Conservation (phyloP, 2,888 invertebrate species). For the Cenopis cana region DNA sequence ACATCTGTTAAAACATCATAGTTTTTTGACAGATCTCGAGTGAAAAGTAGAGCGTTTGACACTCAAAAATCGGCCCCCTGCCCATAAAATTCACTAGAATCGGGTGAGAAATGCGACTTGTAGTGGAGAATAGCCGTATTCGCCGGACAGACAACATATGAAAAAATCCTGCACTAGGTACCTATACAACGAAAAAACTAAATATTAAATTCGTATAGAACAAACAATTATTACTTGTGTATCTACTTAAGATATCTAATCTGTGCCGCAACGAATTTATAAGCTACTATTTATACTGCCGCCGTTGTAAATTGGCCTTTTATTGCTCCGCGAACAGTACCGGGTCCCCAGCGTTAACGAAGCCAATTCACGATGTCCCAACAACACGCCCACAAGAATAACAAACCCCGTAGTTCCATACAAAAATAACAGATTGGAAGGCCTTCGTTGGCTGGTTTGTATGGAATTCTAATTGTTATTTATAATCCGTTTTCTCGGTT, state of each 20-base stretch:
- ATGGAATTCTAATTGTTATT: slow-evolving; percentile 43
- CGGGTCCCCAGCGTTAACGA: slow-evolving; percentile 38
- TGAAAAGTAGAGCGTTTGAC: too few relatives aligned
- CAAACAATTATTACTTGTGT: too few relatives aligned
- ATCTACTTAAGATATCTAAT: slow-evolving; percentile 26
- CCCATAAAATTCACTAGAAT: too few relatives aligned
- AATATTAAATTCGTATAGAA: too few relatives aligned
- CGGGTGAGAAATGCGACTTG: too few relatives aligned
- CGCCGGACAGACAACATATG: too few relatives aligned
- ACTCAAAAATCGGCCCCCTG: too few relatives aligned
- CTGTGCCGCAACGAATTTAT: slow-evolving; percentile 32
- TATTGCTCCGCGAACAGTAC: slow-evolving; percentile 40
- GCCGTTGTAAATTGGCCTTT: slow-evolving; percentile 43
- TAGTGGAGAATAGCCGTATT: too few relatives aligned
- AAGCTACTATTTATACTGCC: slow-evolving; percentile 43
- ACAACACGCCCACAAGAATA: slow-evolving; percentile 6
- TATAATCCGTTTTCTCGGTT: slow-evolving; percentile 37
- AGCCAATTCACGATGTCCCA: slow-evolving; percentile 36
- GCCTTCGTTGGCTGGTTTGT: neutral
- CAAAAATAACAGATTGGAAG: neutral
- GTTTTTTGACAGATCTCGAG: too few relatives aligned
- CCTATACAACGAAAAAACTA: too few relatives aligned
- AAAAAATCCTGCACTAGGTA: too few relatives aligned
- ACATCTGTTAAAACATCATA: too few relatives aligned
- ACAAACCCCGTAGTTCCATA: neutral